Percentiles rank a stretch among this genome's conserved stretches.
These are phyloP conservation scores for Upupa epops DNA, from an alignment of 2,113 vertebrate genomes.

Conservation along the genomic window DNA sequence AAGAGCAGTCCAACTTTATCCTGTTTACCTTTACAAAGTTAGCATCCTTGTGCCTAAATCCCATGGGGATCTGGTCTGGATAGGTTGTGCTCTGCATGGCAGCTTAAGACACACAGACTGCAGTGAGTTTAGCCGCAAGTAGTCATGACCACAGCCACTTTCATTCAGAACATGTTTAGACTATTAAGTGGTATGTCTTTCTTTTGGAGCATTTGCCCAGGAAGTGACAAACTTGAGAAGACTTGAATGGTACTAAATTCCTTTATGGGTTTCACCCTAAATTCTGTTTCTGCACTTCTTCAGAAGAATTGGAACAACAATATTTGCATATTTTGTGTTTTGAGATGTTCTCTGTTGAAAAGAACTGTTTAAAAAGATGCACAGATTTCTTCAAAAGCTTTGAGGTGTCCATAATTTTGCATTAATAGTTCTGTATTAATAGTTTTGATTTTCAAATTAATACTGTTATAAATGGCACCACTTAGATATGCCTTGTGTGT, in stretches of 20 bases:
- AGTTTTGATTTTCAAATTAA: constrained; percentile 29
- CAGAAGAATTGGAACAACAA: neutral
- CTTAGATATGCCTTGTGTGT: constrained; percentile 7
- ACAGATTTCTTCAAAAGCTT: neutral
- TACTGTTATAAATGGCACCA: constrained; percentile 30
- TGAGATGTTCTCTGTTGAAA: neutral
- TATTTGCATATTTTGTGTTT: neutral
- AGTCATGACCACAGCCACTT: neutral
- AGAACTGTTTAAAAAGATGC: neutral
- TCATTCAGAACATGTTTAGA: neutral
- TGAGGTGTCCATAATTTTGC: neutral
- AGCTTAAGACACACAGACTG: neutral
- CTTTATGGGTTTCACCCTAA: neutral
- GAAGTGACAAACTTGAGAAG: neutral
- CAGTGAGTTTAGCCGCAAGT: neutral
- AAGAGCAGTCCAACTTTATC: neutral
- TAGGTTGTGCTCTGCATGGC: neutral
- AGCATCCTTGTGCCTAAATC: neutral
- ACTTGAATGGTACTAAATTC: neutral
- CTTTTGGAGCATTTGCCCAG: neutral
- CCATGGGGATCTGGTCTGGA: neutral
- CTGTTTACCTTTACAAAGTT: neutral
- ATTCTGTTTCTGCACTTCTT: neutral
- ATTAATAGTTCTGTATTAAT: constrained; percentile 10
- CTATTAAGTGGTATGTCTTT: neutral